Percentiles rank a stretch among this genome's conserved stretches.
phyloP scores from a whole-genome alignment of 2,888 invertebrate species.

The Nebria brevicollis region DNA sequence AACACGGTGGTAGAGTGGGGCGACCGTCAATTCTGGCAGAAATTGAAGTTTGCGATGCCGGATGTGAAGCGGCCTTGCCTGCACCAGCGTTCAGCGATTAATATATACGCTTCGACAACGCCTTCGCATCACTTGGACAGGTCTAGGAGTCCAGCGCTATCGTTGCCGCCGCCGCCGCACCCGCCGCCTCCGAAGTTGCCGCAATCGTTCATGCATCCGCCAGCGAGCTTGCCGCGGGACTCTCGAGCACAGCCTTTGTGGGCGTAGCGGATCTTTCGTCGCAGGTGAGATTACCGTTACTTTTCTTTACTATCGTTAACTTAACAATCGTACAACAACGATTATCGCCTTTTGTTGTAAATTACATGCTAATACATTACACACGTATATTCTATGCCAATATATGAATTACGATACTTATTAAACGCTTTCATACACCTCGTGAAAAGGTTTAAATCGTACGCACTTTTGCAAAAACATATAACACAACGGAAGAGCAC shows the following conservation, averaged over 20 bases:
- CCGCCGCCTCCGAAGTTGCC: conserved; percentile 68
- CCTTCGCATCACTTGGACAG: conserved; percentile 60
- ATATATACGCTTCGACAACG: conserved; percentile 75
- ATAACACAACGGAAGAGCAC: not conserved
- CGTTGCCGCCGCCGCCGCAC: conserved; percentile 69
- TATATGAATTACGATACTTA: not conserved
- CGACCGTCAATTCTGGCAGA: conserved; percentile 97
- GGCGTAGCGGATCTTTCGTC: conserved; percentile 81
- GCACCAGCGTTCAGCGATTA: conserved; percentile 74
- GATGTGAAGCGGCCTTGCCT: conserved; percentile 74
- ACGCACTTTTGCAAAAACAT: conserved; percentile 6
- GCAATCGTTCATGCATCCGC: conserved; percentile 64
- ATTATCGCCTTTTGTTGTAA: conserved; percentile 19
- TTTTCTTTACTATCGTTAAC: not conserved
- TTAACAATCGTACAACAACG: conserved; percentile 17
- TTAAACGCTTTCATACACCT: conserved; percentile 3
- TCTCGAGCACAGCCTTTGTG: conserved; percentile 76
- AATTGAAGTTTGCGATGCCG: conserved; percentile 90
- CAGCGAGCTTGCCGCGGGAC: conserved; percentile 64
- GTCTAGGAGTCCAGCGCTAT: conserved; percentile 71
- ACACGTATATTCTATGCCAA: conserved; percentile 11
- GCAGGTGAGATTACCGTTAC: conserved; percentile 65
- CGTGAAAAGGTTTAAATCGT: not conserved
- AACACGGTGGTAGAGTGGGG: conserved; percentile 94
- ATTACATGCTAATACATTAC: conserved; percentile 14